These are phyloP conservation scores for Dendrocincla fuliginosa DNA, from an alignment of 2,797 vertebrate species.

Conservation along the genomic window DNA sequence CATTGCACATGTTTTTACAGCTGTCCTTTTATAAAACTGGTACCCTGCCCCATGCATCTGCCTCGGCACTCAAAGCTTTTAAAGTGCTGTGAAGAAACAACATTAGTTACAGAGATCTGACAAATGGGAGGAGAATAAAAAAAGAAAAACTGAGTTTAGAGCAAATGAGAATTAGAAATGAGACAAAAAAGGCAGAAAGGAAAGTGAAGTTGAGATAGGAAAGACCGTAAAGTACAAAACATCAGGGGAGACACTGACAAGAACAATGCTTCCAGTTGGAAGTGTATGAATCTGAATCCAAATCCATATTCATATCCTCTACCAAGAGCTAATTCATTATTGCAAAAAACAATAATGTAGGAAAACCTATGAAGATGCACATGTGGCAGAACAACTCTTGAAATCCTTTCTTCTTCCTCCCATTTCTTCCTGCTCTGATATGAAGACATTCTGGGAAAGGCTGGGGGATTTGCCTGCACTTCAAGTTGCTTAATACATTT, in stretches of 20 bases:
- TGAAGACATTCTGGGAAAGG: background rate
- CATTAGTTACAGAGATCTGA: background rate
- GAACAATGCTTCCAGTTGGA: background rate
- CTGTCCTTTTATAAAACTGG: conserved; percentile 55
- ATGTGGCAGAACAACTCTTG: background rate
- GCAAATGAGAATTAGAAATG: background rate
- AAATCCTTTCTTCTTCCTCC: background rate
- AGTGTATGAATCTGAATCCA: background rate
- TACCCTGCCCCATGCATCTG: background rate
- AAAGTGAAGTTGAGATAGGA: background rate
- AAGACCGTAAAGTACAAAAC: background rate
- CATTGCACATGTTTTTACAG: conserved; percentile 67
- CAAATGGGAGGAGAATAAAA: background rate
- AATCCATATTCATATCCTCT: background rate
- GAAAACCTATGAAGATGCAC: background rate
- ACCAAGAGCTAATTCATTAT: background rate
- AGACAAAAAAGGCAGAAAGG: background rate
- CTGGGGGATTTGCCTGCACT: background rate
- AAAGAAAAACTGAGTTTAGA: background rate
- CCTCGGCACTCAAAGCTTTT: background rate
- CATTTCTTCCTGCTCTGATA: background rate
- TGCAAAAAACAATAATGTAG: background rate
- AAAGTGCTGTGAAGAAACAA: background rate
- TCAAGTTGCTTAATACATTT: background rate
- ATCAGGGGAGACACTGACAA: background rate